phyloP scores from a whole-genome alignment of 2,797 vertebrate genomes.

The Clarias laeviceps region DNA sequence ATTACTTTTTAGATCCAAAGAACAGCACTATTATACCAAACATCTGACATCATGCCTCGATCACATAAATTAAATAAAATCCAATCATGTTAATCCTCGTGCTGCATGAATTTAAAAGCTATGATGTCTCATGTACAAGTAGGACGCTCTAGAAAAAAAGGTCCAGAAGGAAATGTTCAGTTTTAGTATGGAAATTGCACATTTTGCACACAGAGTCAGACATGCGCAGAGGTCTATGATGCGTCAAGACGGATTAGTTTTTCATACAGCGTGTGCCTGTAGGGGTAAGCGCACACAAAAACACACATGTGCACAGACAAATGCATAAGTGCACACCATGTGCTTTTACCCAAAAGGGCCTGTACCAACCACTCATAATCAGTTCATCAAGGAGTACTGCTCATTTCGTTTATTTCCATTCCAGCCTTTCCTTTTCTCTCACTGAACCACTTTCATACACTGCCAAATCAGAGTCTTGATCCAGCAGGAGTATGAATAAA shows the following conservation, averaged over 20 bases:
- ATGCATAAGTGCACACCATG: background rate
- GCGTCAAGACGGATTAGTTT: background rate
- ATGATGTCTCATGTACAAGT: conserved; percentile 4
- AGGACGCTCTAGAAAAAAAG: background rate
- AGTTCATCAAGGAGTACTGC: background rate
- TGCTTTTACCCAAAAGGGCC: background rate
- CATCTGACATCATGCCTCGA: background rate
- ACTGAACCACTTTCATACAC: conserved; percentile 11
- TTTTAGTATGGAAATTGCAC: conserved; percentile 2
- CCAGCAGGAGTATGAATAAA: background rate
- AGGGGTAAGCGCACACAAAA: background rate
- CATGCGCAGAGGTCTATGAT: background rate
- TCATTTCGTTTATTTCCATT: conserved; percentile 9
- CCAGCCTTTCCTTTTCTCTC: conserved; percentile 4
- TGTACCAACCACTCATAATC: background rate
- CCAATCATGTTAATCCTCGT: background rate
- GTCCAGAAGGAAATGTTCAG: background rate
- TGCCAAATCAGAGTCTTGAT: conserved; percentile 7
- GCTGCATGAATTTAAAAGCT: background rate
- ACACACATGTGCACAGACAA: background rate
- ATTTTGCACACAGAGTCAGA: background rate
- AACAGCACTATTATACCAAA: background rate
- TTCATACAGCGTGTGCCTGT: background rate
- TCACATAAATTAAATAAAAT: background rate
- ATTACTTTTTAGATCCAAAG: background rate